These are phyloP conservation scores for Agrilus cyanescens DNA, from an alignment of 2,888 invertebrate species.

Conservation along the genomic window DNA sequence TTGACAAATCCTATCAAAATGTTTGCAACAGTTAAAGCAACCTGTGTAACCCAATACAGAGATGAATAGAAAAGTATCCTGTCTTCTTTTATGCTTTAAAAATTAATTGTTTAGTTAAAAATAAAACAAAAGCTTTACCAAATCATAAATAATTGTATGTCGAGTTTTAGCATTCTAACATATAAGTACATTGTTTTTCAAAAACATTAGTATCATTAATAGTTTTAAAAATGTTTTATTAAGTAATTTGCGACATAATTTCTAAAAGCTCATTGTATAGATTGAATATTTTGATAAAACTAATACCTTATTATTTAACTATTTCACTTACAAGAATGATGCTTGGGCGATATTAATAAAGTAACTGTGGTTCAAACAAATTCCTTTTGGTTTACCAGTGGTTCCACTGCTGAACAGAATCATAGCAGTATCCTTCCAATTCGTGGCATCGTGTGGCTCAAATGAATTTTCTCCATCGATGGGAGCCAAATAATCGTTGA, in stretches of 20 bases:
- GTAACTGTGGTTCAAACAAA: slow-evolving; percentile 15
- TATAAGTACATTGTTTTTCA: too few relatives aligned
- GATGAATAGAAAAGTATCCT: slow-evolving; percentile 20
- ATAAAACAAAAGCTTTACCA: too few relatives aligned
- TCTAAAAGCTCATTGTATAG: too few relatives aligned
- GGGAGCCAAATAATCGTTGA: slow-evolving; percentile 19
- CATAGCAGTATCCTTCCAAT: slow-evolving; percentile 13
- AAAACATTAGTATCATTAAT: too few relatives aligned
- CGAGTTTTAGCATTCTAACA: too few relatives aligned
- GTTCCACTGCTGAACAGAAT: slow-evolving; percentile 22
- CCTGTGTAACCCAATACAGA: slow-evolving; percentile 28
- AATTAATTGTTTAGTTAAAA: too few relatives aligned
- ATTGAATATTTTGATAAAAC: too few relatives aligned
- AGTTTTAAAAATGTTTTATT: too few relatives aligned
- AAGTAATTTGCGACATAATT: too few relatives aligned
- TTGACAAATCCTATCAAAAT: slow-evolving; percentile 21
- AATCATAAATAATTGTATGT: too few relatives aligned
- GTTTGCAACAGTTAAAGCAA: slow-evolving; percentile 15
- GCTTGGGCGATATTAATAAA: slow-evolving; percentile 1
- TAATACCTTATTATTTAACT: too few relatives aligned
- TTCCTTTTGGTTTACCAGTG: slow-evolving; percentile 20
- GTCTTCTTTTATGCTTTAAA: slow-evolving; percentile 10
- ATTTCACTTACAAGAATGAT: too few relatives aligned
- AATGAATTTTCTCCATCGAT: slow-evolving; percentile 13
- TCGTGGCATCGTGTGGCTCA: slow-evolving; percentile 9